These are phyloP conservation scores for Drosophila prostipennis DNA, from an alignment of 2,888 invertebrate species.

Conservation along the genomic window DNA sequence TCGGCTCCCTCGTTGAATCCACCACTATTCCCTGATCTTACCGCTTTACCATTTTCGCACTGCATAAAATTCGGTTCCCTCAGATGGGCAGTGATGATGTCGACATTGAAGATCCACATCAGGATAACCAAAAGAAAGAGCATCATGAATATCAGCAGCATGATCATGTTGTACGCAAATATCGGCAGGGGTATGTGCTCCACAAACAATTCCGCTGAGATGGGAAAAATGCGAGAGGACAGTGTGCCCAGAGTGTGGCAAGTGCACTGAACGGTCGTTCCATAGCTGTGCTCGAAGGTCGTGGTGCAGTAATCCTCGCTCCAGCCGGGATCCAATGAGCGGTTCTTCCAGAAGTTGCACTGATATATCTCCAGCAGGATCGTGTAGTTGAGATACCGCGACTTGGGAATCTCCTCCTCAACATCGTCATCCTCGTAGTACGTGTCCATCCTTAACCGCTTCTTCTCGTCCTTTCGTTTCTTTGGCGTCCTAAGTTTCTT, in stretches of 20 bases:
- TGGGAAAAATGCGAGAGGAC: slow-evolving; percentile 36
- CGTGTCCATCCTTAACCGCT: background rate
- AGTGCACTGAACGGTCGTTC: slow-evolving; percentile 14
- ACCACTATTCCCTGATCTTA: background rate
- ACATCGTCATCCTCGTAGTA: too few relatives aligned
- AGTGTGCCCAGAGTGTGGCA: slow-evolving; percentile 34
- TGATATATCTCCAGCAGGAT: slow-evolving; percentile 34
- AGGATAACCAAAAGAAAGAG: background rate
- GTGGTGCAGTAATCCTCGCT: slow-evolving; percentile 18
- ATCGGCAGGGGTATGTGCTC: background rate
- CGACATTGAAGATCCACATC: background rate
- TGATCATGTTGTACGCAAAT: background rate
- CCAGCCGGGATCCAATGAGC: slow-evolving; percentile 38
- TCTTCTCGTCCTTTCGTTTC: too few relatives aligned
- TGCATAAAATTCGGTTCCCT: background rate
- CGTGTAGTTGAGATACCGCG: slow-evolving; percentile 16
- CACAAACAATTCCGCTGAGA: slow-evolving; percentile 2
- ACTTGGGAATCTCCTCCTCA: rapidly evolving
- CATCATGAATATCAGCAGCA: slow-evolving; percentile 5
- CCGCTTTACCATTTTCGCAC: background rate
- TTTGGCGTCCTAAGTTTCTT: background rate
- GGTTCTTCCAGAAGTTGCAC: slow-evolving; percentile 35
- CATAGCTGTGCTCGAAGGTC: slow-evolving; percentile 12
- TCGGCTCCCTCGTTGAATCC: background rate
- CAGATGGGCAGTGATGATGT: background rate